Evolutionary conservation across 2,797 vertebrate genomes (phyloP).

Genomic region (Lacerta bilineata): DNA sequence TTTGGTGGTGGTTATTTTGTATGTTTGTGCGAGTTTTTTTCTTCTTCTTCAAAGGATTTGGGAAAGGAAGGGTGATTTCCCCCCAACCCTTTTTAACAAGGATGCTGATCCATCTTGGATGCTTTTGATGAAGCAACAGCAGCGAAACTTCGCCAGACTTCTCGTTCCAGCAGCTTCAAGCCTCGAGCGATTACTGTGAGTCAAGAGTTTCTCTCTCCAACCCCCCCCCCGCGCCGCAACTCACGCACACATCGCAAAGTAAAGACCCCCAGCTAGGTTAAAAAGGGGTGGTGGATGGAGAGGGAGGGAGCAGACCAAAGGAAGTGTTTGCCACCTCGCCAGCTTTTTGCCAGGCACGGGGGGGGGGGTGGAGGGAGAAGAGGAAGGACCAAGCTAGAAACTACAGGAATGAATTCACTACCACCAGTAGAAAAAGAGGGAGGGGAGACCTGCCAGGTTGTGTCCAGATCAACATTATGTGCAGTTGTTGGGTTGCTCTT

Average conservation of each 20-base stretch:
- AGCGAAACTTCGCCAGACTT: not conserved
- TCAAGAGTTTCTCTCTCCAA: not conserved
- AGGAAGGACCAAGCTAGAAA: not conserved
- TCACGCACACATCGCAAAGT: not conserved
- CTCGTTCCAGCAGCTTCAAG: slow-evolving; percentile 44
- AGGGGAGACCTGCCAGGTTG: not conserved
- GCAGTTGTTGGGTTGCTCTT: not conserved
- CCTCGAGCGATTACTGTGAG: slow-evolving; percentile 37
- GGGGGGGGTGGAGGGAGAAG: not conserved
- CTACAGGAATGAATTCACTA: not conserved
- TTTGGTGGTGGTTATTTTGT: not conserved
- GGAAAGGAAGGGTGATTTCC: not conserved
- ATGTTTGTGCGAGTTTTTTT: too few relatives aligned
- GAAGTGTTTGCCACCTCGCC: not conserved
- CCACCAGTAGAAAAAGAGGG: not conserved
- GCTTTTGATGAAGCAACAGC: slow-evolving; percentile 64
- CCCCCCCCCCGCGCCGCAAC: too few relatives aligned
- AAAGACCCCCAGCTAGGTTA: not conserved
- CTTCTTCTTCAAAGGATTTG: not conserved
- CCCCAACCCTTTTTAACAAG: not conserved
- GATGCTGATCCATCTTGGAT: slow-evolving; percentile 44
- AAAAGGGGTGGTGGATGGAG: not conserved
- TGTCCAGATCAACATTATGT: not conserved
- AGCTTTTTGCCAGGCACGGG: too few relatives aligned
- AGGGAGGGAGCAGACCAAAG: not conserved